Evolutionary conservation across 1,140 invertebrate genomes (phyloP), one percentile per base, ranked within the genome.

Genomic region (Camponotus floridanus): DNA sequence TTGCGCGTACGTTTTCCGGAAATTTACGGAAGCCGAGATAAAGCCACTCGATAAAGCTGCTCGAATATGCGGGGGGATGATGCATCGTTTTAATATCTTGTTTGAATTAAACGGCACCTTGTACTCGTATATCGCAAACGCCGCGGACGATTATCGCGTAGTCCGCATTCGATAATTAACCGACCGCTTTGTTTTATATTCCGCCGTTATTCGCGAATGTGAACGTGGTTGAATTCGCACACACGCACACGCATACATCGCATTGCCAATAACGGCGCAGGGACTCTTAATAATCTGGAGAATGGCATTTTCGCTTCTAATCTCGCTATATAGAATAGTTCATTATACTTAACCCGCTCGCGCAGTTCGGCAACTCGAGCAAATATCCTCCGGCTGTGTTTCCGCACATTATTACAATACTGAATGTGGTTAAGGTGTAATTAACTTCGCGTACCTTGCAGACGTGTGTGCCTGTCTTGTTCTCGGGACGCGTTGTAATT

Each of bases 351-450:
- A 83, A 68, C 26, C 18, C 42, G 55, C 21, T 42, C 48, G 31
- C 1, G 18, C 33, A 61, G 85, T 76, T 88, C 51, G 55, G 57
- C 26, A 76, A 64, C 31, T 76, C 31, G 26, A 9, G 62, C 39
- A 73, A 89, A 87, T 39, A 85, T 76, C 85, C 88, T 62, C 39
- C 55, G 36, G 79, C 45, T 85, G 39, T 87, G 33, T 87, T 87
- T 85, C 51, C 15, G 15, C 65, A 18, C 55, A 78, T 84, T 76
- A 36, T 88, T 89, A 36, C 68, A 71, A 83, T 62, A 11, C 31
- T 8, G 33, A 71, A 76, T 84, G 65, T 18, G 57, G 59, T 78
- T 67, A 31, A 48, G 26, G 26, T 71, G 61, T 59, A 88, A 85
- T 85, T 78, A 76, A 68, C 68, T 31, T 1, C 45, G 21, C 13